Percentiles rank a stretch among this genome's conserved stretches.
phyloP scores from a whole-genome alignment of 2,113 vertebrate genomes.

The Sylvia atricapilla region DNA sequence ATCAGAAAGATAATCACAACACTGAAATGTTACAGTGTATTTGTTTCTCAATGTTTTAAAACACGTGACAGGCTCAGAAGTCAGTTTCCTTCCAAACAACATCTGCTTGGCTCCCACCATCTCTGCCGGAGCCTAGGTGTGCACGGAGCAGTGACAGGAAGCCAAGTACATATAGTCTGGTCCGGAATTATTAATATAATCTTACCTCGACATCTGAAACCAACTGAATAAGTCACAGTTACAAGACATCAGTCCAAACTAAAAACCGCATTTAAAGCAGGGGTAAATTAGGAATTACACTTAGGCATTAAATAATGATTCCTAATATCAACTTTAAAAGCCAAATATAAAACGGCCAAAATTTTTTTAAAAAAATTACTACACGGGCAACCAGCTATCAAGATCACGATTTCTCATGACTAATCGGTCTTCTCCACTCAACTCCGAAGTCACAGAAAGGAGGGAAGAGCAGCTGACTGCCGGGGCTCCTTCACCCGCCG shows the following conservation, averaged over 20 bases:
- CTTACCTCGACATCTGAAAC: not conserved
- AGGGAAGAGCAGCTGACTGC: not conserved
- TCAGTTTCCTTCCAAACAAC: not conserved
- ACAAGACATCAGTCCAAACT: not conserved
- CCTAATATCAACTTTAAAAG: not conserved
- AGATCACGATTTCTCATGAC: not conserved
- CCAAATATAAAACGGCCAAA: not conserved
- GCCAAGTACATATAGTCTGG: not conserved
- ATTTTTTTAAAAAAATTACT: too few relatives aligned
- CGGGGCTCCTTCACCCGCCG: too few relatives aligned
- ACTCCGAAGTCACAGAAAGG: accelerated
- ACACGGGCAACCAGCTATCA: not conserved
- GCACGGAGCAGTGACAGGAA: not conserved
- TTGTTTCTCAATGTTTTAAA: not conserved
- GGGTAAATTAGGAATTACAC: not conserved
- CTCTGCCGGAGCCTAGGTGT: not conserved
- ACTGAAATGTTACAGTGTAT: not conserved
- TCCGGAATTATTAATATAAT: not conserved
- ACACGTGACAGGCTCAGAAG: not conserved
- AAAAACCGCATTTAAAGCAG: not conserved
- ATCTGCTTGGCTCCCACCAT: not conserved
- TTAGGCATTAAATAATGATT: not conserved
- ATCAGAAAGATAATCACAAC: accelerated
- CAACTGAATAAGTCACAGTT: not conserved
- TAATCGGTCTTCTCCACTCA: not conserved